Conservation (phyloP, 2,113 vertebrate species). For the Austrofundulus limnaeus region DNA sequence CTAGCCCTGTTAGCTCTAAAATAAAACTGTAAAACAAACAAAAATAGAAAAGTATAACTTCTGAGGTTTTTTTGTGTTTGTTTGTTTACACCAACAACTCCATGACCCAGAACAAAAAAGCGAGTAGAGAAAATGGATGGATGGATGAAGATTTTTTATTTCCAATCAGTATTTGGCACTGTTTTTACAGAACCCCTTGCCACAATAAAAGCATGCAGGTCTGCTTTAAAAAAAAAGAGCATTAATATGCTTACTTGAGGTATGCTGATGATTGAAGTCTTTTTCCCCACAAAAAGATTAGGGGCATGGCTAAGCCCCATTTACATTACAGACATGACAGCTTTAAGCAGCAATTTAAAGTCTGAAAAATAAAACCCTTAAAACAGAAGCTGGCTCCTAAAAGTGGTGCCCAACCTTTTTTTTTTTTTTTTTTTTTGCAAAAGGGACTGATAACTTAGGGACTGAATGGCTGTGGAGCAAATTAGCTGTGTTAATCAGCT, state of each 20-base stretch:
- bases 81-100: too few species aligned
- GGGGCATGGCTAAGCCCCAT: conserved; percentile 13
- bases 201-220: background rate
- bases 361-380: background rate
- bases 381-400: conserved; percentile 22
- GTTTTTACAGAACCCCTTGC: background rate
- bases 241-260: conserved; percentile 24
- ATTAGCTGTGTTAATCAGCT: conserved; percentile 60
- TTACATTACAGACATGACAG: conserved; percentile 23
- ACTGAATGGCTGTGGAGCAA: conserved; percentile 44
- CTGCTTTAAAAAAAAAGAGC: background rate
- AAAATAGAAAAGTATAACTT: too few species aligned
- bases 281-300: background rate
- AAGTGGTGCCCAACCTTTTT: conserved; percentile 12
- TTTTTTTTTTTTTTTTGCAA: conserved; percentile 28
- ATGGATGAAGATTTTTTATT: too few species aligned
- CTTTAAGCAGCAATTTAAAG: conserved; percentile 13
- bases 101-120: too few species aligned
- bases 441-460: conserved; percentile 46
- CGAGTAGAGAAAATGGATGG: too few species aligned
- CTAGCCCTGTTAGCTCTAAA: too few species aligned
- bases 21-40: too few species aligned
- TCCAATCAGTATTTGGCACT: background rate
- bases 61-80: too few species aligned
- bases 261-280: conserved; percentile 17